Percentiles rank a stretch among this genome's conserved stretches.
Conservation (phyloP, 2,888 invertebrate species). For the Autographa gamma region DNA sequence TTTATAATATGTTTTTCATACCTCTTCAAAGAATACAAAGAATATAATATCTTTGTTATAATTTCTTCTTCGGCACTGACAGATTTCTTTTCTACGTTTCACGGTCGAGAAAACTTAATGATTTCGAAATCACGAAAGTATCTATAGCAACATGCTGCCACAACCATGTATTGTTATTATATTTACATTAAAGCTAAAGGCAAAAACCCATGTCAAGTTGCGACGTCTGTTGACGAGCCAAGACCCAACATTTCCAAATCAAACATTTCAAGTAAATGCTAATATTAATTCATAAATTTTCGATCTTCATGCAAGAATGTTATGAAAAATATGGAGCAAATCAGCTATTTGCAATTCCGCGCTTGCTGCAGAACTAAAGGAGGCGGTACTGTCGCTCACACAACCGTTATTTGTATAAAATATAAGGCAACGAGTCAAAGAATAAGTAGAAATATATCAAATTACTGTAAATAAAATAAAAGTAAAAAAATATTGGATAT, state of each 20-base stretch:
- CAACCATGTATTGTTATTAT: background rate
- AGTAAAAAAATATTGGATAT: too few relatives aligned
- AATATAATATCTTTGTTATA: too few relatives aligned
- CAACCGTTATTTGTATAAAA: background rate
- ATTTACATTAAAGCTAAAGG: background rate
- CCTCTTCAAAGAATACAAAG: too few relatives aligned
- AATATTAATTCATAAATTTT: slow-evolving; percentile 8
- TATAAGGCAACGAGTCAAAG: background rate
- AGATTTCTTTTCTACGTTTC: background rate
- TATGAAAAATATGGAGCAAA: slow-evolving; percentile 8
- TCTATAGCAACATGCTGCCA: background rate
- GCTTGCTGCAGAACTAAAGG: slow-evolving; percentile 1
- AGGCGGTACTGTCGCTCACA: background rate
- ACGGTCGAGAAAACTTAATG: background rate
- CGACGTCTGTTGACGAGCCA: slow-evolving; percentile 2
- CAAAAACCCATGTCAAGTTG: background rate
- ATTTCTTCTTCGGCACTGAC: too few relatives aligned
- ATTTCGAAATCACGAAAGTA: background rate
- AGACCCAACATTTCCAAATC: background rate
- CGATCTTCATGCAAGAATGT: slow-evolving; percentile 1
- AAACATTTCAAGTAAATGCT: slow-evolving; percentile 8
- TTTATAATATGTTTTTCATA: too few relatives aligned
- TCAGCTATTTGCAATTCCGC: slow-evolving; percentile 10
- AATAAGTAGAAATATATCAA: background rate
- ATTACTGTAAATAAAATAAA: too few relatives aligned